These are phyloP conservation scores for Stegodyphus mimosarum DNA, from an alignment of 1,140 invertebrate genomes.

Conservation along the genomic window DNA sequence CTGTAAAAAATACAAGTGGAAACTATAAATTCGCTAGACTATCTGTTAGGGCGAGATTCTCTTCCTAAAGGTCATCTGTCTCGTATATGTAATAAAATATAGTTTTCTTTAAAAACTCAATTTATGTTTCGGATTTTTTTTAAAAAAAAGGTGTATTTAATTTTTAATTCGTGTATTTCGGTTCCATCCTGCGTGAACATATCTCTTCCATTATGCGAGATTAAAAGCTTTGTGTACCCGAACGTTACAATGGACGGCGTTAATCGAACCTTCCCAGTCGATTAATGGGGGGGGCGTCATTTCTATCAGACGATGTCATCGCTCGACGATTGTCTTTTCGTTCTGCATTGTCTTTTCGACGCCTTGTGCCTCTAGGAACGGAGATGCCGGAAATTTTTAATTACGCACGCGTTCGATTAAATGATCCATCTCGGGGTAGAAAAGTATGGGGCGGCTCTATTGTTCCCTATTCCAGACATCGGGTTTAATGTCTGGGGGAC, in stretches of 20 bases:
- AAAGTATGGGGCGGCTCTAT: neutral
- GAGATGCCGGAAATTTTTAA: conserved; percentile 18
- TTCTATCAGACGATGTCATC: conserved; percentile 10
- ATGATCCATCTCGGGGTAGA: neutral
- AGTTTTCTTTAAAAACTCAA: too few species aligned
- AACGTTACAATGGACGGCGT: neutral
- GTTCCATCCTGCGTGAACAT: conserved; percentile 1
- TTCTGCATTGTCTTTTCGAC: neutral
- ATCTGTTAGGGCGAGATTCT: too few species aligned
- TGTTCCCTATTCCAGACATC: too few species aligned
- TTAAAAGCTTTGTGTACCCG: neutral
- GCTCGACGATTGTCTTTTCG: conserved; percentile 16
- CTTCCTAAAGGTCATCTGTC: too few species aligned
- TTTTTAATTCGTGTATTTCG: neutral
- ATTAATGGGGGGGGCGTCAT: conserved; percentile 2
- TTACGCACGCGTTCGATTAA: conserved; percentile 7
- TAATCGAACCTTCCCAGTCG: conserved; percentile 19
- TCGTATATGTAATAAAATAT: too few species aligned
- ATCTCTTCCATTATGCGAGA: conserved; percentile 6
- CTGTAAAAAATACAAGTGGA: too few species aligned
- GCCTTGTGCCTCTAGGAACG: neutral
- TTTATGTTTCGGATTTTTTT: too few species aligned
- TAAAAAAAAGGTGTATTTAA: too few species aligned
- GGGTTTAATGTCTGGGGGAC: too few species aligned
- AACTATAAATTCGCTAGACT: too few species aligned